Evolutionary conservation across 2,797 vertebrate species (phyloP).

Genomic region (Mormyrops boulengeri): DNA sequence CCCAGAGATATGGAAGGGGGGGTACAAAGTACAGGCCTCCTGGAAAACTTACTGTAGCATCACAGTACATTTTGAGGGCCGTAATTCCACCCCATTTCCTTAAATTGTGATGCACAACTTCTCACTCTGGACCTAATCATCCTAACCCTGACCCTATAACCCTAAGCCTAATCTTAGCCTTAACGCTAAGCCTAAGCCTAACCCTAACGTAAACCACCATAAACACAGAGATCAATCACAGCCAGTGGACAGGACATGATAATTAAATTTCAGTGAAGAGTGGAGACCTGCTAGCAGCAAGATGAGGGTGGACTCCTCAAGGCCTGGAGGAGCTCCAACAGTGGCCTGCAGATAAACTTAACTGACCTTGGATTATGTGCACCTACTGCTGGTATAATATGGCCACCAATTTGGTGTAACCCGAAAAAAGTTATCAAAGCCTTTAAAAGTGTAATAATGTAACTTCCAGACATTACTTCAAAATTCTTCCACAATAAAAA

Average conservation of each 20-base stretch:
- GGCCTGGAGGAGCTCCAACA: neutral
- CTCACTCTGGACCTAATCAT: conserved; percentile 51
- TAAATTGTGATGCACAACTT: conserved; percentile 48
- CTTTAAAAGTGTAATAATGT: neutral
- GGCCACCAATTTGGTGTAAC: neutral
- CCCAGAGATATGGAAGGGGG: conserved; percentile 26
- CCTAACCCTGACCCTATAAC: neutral
- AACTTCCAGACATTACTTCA: neutral
- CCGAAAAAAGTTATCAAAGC: neutral
- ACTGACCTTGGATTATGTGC: neutral
- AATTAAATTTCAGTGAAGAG: conserved; percentile 25
- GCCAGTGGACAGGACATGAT: conserved; percentile 33
- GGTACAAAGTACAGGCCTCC: conserved; percentile 24
- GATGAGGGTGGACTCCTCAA: conserved; percentile 15
- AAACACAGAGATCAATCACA: neutral
- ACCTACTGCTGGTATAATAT: neutral
- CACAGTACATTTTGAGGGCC: conserved; percentile 45
- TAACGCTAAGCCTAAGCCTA: neutral
- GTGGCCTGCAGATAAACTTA: neutral
- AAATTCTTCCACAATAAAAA: neutral
- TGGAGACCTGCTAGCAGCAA: neutral
- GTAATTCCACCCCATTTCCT: conserved; percentile 39
- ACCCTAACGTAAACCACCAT: neutral
- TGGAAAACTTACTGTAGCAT: conserved; percentile 48
- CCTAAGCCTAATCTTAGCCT: neutral